Percentiles rank a stretch among this genome's conserved stretches.
Conservation (phyloP, 2,113 vertebrate species). For the Chionomys nivalis region DNA sequence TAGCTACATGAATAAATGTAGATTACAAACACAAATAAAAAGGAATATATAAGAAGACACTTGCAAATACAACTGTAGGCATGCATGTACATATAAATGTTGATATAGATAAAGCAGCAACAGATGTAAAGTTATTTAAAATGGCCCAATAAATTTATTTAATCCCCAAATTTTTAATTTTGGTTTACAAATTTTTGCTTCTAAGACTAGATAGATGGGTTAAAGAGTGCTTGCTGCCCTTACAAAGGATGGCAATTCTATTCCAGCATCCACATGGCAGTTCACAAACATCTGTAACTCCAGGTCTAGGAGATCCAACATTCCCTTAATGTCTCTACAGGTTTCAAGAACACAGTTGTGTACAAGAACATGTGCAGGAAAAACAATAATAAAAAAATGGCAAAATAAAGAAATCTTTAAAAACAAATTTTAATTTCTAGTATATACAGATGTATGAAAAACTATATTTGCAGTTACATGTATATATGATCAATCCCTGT, state of each 20-base stretch:
- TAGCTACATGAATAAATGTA: neutral
- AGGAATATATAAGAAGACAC: neutral
- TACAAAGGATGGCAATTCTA: neutral
- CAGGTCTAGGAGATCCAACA: neutral
- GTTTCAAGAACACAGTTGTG: neutral
- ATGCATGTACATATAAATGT: fast-evolving
- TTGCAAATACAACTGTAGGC: neutral
- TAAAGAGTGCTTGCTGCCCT: neutral
- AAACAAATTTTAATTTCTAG: neutral
- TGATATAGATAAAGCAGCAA: neutral
- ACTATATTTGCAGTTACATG: neutral
- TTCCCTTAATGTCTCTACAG: too few relatives aligned
- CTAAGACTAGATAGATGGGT: neutral
- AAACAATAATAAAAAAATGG: neutral
- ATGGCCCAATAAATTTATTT: neutral
- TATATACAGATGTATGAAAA: neutral
- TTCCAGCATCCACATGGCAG: neutral
- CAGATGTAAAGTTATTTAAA: neutral
- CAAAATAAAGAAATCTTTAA: neutral
- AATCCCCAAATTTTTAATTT: neutral
- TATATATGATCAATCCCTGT: neutral
- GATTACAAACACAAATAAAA: neutral
- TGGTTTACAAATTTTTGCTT: neutral
- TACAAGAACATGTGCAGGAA: neutral
- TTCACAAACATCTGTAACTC: neutral